Conservation (phyloP, 2,888 invertebrate species). For the Rugalucina vietnamica region DNA sequence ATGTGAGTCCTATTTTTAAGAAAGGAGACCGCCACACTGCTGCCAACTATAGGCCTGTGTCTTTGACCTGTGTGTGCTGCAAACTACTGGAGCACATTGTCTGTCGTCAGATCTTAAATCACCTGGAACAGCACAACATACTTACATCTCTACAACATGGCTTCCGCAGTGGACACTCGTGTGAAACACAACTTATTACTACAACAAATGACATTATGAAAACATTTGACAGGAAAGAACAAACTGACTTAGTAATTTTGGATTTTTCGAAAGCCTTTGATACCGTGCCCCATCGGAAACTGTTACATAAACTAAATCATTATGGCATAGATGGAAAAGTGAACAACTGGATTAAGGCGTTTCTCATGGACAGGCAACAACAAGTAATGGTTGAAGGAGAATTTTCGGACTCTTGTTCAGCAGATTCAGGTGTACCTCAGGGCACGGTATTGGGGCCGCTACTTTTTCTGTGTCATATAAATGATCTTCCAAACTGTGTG, state of each 20-base stretch:
- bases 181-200: slow-evolving; percentile 16
- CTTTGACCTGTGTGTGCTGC: background rate
- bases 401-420: background rate
- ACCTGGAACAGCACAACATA: slow-evolving; percentile 5
- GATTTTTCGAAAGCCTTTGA: slow-evolving; percentile 27
- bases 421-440: background rate
- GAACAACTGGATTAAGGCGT: background rate
- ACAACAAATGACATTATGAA: slow-evolving; percentile 18
- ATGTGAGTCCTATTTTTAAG: background rate
- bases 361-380: background rate
- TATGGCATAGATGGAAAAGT: slow-evolving; percentile 6
- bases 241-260: background rate
- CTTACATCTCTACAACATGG: slow-evolving; percentile 19
- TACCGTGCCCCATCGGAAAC: slow-evolving; percentile 8
- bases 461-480: background rate
- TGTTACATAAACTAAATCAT: background rate
- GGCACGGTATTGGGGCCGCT: background rate
- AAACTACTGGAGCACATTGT: too few species aligned
- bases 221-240: background rate
- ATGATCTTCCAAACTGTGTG: background rate
- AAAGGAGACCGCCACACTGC: background rate
- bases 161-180: slow-evolving; percentile 6
- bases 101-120: background rate
- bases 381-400: background rate
- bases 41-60: background rate